These are phyloP conservation scores for Anastatus disparis DNA, from an alignment of 1,140 invertebrate species.

Conservation along the genomic window DNA sequence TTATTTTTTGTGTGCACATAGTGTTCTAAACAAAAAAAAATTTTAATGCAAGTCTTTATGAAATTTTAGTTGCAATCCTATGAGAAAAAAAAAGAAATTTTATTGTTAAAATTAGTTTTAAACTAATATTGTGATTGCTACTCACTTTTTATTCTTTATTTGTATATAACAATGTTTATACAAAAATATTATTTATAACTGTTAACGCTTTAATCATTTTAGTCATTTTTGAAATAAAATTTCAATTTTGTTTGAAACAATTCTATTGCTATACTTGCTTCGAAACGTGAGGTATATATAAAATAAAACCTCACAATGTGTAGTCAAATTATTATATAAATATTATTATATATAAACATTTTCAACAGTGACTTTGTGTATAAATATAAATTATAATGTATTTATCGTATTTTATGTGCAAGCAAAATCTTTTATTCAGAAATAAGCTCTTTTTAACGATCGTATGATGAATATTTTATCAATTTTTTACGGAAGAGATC, in stretches of 20 bases:
- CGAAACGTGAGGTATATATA: constrained; percentile 22
- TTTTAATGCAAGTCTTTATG: constrained; percentile 7
- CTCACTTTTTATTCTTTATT: constrained; percentile 22
- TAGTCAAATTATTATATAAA: constrained; percentile 29
- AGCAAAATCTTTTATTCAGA: constrained; percentile 30
- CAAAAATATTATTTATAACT: constrained; percentile 35
- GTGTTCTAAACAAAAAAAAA: constrained; percentile 29
- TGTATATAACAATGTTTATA: constrained; percentile 31
- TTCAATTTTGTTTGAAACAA: constrained; percentile 31
- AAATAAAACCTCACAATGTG: neutral
- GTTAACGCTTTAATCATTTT: constrained; percentile 6
- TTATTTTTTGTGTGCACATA: constrained; percentile 26
- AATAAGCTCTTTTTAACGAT: constrained; percentile 22
- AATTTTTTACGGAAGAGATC: constrained; percentile 2
- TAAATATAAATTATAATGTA: constrained; percentile 41
- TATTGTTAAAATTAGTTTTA: constrained; percentile 33
- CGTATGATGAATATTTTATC: constrained; percentile 12
- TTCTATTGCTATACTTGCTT: constrained; percentile 23
- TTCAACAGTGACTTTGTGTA: constrained; percentile 13
- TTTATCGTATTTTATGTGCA: constrained; percentile 28
- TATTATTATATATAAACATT: constrained; percentile 27
- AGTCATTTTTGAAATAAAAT: constrained; percentile 31
- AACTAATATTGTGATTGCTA: constrained; percentile 35
- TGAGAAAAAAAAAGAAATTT: constrained; percentile 13
- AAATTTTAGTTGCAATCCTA: constrained; percentile 21